phyloP scores from a whole-genome alignment of 2,888 invertebrate genomes.

The Tortrix viridana region DNA sequence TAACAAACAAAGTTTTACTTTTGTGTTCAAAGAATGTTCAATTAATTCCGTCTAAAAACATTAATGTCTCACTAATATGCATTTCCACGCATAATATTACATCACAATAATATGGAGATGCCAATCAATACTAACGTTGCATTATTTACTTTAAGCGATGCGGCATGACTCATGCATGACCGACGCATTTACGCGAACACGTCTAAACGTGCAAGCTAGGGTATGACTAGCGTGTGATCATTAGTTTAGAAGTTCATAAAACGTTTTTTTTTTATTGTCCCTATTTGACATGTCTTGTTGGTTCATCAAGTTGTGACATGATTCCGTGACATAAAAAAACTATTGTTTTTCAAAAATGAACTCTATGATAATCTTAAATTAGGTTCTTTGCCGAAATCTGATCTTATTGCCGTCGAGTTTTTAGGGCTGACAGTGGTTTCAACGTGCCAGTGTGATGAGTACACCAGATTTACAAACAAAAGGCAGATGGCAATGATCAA shows the following conservation, averaged over 20 bases:
- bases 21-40: too few relatives aligned
- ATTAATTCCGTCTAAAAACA: too few relatives aligned
- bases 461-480: too few relatives aligned
- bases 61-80: too few relatives aligned
- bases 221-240: background rate
- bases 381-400: too few relatives aligned
- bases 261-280: background rate
- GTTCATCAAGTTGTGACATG: background rate
- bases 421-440: background rate
- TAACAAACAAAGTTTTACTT: too few relatives aligned
- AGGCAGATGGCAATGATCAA: too few relatives aligned
- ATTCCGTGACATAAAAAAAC: slow-evolving; percentile 1
- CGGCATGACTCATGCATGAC: slow-evolving; percentile 1
- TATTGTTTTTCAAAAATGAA: slow-evolving; percentile 6
- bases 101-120: background rate
- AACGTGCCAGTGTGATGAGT: background rate
- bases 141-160: slow-evolving; percentile 22
- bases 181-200: slow-evolving; percentile 13
- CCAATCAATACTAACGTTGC: slow-evolving; percentile 2
- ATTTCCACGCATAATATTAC: background rate
- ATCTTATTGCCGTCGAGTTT: background rate
- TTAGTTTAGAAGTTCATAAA: slow-evolving; percentile 12
- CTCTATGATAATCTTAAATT: background rate
- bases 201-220: slow-evolving; percentile 26
- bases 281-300: slow-evolving; percentile 11